A percentile compares a stretch with the other conserved stretches of the same genome.
phyloP scores from a whole-genome alignment of 2,888 invertebrate species.

The Andrena praecox region DNA sequence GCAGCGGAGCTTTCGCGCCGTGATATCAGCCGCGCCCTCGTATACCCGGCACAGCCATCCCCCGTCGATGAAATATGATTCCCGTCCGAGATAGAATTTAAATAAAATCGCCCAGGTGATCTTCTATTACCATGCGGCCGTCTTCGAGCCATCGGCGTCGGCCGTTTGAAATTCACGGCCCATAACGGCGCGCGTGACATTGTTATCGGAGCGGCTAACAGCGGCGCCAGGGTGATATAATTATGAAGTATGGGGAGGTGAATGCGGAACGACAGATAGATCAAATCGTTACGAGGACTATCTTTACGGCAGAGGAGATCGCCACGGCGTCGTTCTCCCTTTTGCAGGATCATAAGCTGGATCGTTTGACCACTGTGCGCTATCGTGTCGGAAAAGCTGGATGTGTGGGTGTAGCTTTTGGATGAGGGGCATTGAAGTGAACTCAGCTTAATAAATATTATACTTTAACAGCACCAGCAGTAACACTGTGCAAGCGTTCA shows the following conservation, averaged over 20 bases:
- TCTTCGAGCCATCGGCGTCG: constrained; percentile 24
- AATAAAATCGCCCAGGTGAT: constrained; percentile 56
- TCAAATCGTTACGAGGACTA: constrained; percentile 12
- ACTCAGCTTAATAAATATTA: too few relatives aligned
- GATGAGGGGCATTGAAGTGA: too few relatives aligned
- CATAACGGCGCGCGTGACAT: constrained; percentile 47
- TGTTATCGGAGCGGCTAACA: constrained; percentile 42
- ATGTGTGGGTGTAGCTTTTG: background rate
- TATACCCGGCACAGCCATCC: constrained; percentile 25
- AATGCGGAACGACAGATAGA: constrained; percentile 28
- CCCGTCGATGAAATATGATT: constrained; percentile 56
- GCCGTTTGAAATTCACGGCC: constrained; percentile 51
- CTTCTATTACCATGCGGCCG: constrained; percentile 26
- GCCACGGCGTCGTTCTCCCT: background rate
- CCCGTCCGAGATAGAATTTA: constrained; percentile 45
- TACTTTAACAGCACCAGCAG: too few relatives aligned
- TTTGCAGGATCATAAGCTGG: background rate
- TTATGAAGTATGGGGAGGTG: constrained; percentile 43
- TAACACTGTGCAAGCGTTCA: background rate
- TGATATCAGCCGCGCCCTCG: constrained; percentile 4
- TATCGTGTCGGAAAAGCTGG: background rate
- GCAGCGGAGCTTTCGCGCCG: background rate
- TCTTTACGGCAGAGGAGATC: constrained; percentile 12
- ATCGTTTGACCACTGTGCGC: background rate
- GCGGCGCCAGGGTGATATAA: constrained; percentile 20